Conservation (phyloP, 2,888 invertebrate genomes). For the Spilarctia lutea region DNA sequence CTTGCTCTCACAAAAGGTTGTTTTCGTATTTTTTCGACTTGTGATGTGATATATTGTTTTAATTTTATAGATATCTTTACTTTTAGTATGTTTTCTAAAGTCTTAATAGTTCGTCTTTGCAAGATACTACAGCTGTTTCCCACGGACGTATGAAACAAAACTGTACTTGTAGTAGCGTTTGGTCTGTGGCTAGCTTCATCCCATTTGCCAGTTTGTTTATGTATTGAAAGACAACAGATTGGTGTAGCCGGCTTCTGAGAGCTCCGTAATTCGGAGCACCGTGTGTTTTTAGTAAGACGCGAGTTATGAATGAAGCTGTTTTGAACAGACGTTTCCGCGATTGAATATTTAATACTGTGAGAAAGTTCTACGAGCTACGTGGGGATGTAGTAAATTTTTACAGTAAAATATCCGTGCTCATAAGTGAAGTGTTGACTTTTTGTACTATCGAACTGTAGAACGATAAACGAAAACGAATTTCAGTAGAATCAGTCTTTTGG, state of each 20-base stretch:
- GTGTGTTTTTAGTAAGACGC: slow-evolving; percentile 72
- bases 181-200: slow-evolving; percentile 78
- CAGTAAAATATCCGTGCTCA: slow-evolving; percentile 48
- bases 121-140: slow-evolving; percentile 17
- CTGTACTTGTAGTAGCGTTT: slow-evolving; percentile 40
- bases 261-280: slow-evolving; percentile 67
- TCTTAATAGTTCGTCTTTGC: slow-evolving; percentile 20
- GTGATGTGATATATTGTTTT: slow-evolving; percentile 45
- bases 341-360: slow-evolving; percentile 31
- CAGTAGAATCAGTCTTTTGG: slow-evolving; percentile 19
- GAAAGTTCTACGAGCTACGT: slow-evolving; percentile 21
- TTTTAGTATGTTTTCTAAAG: slow-evolving; percentile 33
- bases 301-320: slow-evolving; percentile 72
- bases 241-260: slow-evolving; percentile 78
- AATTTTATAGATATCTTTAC: slow-evolving; percentile 35
- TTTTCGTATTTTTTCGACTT: slow-evolving; percentile 56
- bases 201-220: slow-evolving; percentile 82
- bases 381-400: slow-evolving; percentile 28
- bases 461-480: slow-evolving; percentile 45
- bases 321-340: slow-evolving; percentile 56
- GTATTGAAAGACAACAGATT: slow-evolving; percentile 85
- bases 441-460: slow-evolving; percentile 47
- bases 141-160: slow-evolving; percentile 23
- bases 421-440: slow-evolving; percentile 73
- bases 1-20: slow-evolving; percentile 66